Evolutionary conservation across 2,797 vertebrate genomes (phyloP).

Genomic region (Cirrhinus molitorella): DNA sequence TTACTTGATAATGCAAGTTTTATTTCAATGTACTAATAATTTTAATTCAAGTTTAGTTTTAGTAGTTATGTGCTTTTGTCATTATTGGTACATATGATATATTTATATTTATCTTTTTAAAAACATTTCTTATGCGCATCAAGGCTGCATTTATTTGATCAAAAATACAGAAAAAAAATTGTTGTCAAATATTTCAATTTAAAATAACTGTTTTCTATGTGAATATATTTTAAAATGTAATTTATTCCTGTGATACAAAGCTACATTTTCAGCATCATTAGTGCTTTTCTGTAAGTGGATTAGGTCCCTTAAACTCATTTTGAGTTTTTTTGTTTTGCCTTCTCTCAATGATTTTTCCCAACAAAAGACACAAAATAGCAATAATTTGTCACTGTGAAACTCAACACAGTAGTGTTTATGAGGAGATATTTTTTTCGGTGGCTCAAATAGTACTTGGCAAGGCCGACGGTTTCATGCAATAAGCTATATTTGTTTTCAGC

Average conservation of each 20-base stretch:
- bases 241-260: too few species aligned
- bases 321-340: not conserved
- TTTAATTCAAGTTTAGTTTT: not conserved
- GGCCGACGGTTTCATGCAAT: conserved; percentile 20
- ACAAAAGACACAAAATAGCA: not conserved
- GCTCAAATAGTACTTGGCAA: conserved; percentile 39
- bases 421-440: conserved; percentile 18
- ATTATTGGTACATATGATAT: not conserved
- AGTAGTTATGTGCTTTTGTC: not conserved
- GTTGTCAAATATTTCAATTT: too few species aligned
- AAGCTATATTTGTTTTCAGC: conserved; percentile 50
- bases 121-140: not conserved
- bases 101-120: not conserved
- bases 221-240: too few species aligned
- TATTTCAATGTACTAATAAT: too few species aligned
- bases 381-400: conserved; percentile 33
- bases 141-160: too few species aligned
- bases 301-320: not conserved
- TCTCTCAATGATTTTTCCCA: not conserved
- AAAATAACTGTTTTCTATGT: too few species aligned
- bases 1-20: too few species aligned
- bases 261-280: not conserved
- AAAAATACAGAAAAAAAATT: too few species aligned
- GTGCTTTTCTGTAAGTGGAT: not conserved
- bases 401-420: conserved; percentile 27